Evolutionary conservation across 2,797 vertebrate genomes (phyloP).

Genomic region (Prunella strophiata): DNA sequence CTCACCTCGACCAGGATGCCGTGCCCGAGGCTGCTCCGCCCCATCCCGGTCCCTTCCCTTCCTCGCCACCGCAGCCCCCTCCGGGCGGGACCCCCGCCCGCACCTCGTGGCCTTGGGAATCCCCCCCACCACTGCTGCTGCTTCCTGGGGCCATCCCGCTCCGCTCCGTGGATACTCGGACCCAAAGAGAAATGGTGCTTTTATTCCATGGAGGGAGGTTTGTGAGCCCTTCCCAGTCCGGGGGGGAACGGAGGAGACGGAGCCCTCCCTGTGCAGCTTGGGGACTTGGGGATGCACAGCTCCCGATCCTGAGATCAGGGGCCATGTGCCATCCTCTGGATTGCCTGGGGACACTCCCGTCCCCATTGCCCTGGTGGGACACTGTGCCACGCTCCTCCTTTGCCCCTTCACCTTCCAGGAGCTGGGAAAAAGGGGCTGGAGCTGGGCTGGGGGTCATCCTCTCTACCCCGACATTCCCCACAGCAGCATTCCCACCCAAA

Average conservation of each 20-base stretch:
- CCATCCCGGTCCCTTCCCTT: constrained; percentile 18
- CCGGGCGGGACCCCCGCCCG: not conserved
- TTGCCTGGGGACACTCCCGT: not conserved
- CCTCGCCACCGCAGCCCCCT: constrained; percentile 48
- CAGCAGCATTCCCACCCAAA: constrained; percentile 1
- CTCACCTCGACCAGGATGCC: constrained; percentile 79
- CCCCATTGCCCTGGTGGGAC: not conserved
- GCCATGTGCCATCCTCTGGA: not conserved
- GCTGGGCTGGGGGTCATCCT: not conserved
- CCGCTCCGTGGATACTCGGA: constrained; percentile 42
- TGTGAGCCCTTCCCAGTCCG: constrained; percentile 48
- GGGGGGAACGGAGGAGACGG: constrained; percentile 21
- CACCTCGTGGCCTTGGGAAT: constrained; percentile 62
- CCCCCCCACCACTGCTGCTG: constrained; percentile 2
- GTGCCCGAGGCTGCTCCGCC: constrained; percentile 70
- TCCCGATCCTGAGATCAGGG: not conserved
- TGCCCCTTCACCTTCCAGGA: not conserved
- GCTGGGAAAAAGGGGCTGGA: not conserved
- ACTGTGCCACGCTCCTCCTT: not conserved
- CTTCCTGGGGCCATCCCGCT: constrained; percentile 45
- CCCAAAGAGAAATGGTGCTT: constrained; percentile 79
- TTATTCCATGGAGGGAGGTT: constrained; percentile 59
- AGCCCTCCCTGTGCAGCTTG: not conserved
- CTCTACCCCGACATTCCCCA: not conserved
- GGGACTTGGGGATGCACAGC: constrained; percentile 1